These are phyloP conservation scores for Gymnarchus niloticus DNA, from an alignment of 2,113 vertebrate species.

Conservation along the genomic window DNA sequence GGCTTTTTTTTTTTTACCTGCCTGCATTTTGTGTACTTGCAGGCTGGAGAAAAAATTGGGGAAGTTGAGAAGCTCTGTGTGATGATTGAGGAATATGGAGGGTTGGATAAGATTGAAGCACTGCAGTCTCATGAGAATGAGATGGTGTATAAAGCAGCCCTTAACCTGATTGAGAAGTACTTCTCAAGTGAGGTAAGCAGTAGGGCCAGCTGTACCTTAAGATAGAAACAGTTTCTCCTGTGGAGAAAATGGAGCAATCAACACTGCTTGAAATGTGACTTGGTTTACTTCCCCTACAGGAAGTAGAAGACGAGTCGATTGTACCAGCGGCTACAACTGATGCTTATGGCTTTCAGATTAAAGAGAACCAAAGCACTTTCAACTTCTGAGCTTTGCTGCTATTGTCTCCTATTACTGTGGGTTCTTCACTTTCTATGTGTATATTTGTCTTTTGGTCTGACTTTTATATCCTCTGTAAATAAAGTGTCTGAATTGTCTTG, in stretches of 20 bases:
- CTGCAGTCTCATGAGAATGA: slow-evolving; percentile 93
- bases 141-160: slow-evolving; percentile 76
- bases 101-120: slow-evolving; percentile 86
- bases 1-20: background rate
- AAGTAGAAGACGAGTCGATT: slow-evolving; percentile 72
- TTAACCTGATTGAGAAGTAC: slow-evolving; percentile 79
- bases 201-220: background rate
- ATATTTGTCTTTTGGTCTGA: slow-evolving; percentile 41
- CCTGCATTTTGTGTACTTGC: slow-evolving; percentile 20
- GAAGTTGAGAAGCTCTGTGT: slow-evolving; percentile 87
- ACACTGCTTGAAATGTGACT: background rate
- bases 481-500: slow-evolving; percentile 35
- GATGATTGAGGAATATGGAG: slow-evolving; percentile 91
- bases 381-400: slow-evolving; percentile 65
- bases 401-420: slow-evolving; percentile 45
- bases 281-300: slow-evolving; percentile 47
- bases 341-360: slow-evolving; percentile 67
- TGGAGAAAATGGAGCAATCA: too few relatives aligned
- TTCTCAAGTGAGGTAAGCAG: slow-evolving; percentile 82
- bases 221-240: background rate
- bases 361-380: slow-evolving; percentile 67
- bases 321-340: slow-evolving; percentile 67
- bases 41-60: slow-evolving; percentile 91
- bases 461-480: slow-evolving; percentile 48
- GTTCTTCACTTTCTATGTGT: slow-evolving; percentile 50